Base-by-base conservation (phyloP, 37 sponge, comb jelly and placozoan species). In the Lycopodina hypogea region DNA sequence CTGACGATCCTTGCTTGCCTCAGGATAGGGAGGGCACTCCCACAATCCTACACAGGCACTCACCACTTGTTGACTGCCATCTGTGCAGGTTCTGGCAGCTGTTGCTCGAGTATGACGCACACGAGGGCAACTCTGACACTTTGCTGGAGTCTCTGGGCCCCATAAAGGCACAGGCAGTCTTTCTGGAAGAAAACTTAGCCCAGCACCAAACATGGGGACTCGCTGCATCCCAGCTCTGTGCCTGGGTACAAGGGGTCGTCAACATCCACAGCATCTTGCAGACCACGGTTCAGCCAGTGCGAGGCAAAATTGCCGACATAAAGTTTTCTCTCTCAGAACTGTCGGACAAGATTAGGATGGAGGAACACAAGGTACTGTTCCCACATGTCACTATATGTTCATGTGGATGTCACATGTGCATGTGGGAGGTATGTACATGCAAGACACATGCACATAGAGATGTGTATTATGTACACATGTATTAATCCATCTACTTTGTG, bases 311-410 rank as follows among this genome's bases (percentile, higher is more conserved):
- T 48, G 51, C 74, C 19, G 41, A 61, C 9, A 85, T 85, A 79
- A 81, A 74, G 34, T 65, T 59, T 12, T 88, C 88, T 2, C 82
- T 84, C 22, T 45, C 29, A 19, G 89, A 88, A 62, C 78, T 75
- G 37, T 76, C 68, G 23, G 79, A 92, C 22, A 88, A 79, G 50
- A 70, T 92, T 52, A 45, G 39, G 29, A 42, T 67, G 9, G 66
- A 78, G 61, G 72, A 88, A 35, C 45, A 82, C 42, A 92, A 92
- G 87, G 64, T 88, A n/a, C 19, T 22, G n/a, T n/a, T n/a, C n/a
- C 17, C 55, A 53, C 55, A 17, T 53, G 12, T 12, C 17, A 19
- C 17, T 19, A 53, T 17, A 19, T 53, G 17, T 19, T 17, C 17
- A 19, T 17, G 17, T 17, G 55, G 17, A 53, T 19, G 55, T 17